These are phyloP conservation scores for Eupithecia dodoneata DNA, from an alignment of 2,888 invertebrate genomes.

Conservation along the genomic window DNA sequence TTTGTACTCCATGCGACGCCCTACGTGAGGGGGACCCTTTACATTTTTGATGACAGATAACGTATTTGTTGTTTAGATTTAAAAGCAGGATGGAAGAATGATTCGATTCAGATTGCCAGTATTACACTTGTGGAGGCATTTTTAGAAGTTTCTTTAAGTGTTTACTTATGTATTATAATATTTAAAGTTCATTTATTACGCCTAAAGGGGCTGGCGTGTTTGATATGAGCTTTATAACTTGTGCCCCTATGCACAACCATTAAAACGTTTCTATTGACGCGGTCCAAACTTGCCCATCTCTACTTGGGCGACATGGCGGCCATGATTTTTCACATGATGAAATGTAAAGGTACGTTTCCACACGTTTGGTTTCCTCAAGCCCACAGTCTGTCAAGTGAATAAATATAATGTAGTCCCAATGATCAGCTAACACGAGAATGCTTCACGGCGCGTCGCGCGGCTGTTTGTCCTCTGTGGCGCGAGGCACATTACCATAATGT, in stretches of 20 bases:
- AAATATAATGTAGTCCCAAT: neutral
- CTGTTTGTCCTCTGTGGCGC: too few relatives aligned
- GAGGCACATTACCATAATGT: neutral
- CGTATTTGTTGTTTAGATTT: neutral
- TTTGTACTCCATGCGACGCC: neutral
- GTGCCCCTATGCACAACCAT: neutral
- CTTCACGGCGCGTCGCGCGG: neutral
- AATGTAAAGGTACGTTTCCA: neutral
- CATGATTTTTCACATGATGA: too few relatives aligned
- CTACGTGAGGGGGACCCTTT: constrained; percentile 3
- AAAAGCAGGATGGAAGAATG: neutral
- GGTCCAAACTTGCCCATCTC: neutral
- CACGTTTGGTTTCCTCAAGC: neutral
- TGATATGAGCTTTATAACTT: neutral
- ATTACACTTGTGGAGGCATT: neutral
- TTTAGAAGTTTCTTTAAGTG: too few relatives aligned
- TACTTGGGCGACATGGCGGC: too few relatives aligned
- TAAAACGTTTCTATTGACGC: neutral
- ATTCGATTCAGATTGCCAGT: neutral
- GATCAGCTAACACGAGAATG: neutral
- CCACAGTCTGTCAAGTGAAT: neutral
- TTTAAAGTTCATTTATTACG: too few relatives aligned
- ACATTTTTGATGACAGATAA: neutral
- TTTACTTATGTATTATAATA: neutral
- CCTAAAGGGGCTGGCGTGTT: neutral